Percentiles rank a stretch among this genome's conserved stretches.
Evolutionary conservation across 2,888 invertebrate genomes (phyloP).

Genomic region (Junonia oenone): DNA sequence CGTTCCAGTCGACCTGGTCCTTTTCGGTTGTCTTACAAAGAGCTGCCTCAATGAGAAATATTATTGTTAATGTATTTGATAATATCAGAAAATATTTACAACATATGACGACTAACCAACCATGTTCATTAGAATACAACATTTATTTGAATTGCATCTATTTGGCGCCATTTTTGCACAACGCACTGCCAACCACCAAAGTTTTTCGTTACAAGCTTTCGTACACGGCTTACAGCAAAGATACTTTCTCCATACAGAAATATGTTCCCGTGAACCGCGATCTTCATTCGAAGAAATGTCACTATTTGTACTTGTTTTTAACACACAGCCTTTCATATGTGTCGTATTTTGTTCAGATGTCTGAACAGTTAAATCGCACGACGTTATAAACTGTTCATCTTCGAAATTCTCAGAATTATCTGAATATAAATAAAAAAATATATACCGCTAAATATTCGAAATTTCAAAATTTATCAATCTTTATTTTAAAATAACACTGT

Average conservation of each 20-base stretch:
- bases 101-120: conserved; percentile 44
- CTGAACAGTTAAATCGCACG: conserved; percentile 52
- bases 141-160: conserved; percentile 40
- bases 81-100: not conserved
- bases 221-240: conserved; percentile 46
- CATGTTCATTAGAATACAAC: conserved; percentile 52
- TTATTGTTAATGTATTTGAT: not conserved
- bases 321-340: conserved; percentile 49
- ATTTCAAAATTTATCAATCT: not conserved
- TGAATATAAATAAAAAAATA: conserved; percentile 32
- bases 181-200: conserved; percentile 63
- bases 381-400: conserved; percentile 52
- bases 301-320: conserved; percentile 39
- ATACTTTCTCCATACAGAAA: conserved; percentile 45
- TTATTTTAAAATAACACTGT: conserved; percentile 54
- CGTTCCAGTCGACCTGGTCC: conserved; percentile 45
- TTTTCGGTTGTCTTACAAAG: conserved; percentile 49
- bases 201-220: conserved; percentile 37
- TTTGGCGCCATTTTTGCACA: conserved; percentile 51
- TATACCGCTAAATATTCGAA: too few species aligned
- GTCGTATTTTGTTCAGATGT: conserved; percentile 34
- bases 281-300: too few species aligned
- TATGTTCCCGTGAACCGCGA: conserved; percentile 19
- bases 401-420: conserved; percentile 45
- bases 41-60: conserved; percentile 41